Evolutionary conservation across 2,113 vertebrate species (phyloP).

Genomic region (Patagioenas fasciata): DNA sequence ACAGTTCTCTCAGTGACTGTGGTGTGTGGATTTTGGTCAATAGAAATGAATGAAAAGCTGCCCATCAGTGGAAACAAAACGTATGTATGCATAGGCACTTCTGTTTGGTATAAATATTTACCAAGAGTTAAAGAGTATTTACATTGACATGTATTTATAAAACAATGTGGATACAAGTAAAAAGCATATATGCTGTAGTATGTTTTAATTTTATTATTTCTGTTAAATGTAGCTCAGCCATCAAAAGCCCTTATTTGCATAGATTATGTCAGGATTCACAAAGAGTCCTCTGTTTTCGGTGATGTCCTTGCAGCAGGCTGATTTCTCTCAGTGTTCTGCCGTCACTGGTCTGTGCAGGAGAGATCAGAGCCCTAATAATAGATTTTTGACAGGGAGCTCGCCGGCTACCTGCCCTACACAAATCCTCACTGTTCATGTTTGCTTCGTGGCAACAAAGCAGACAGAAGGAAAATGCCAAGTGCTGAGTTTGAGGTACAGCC

Average conservation of each 20-base stretch:
- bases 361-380: constrained; percentile 86
- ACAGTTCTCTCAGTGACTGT: constrained; percentile 3
- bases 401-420: constrained; percentile 82
- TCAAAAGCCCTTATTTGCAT: constrained; percentile 72
- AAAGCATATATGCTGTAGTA: constrained; percentile 20
- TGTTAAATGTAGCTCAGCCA: constrained; percentile 60
- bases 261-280: constrained; percentile 69
- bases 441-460: constrained; percentile 82
- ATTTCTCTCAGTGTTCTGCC: constrained; percentile 61
- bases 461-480: constrained; percentile 85
- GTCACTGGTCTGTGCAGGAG: constrained; percentile 67
- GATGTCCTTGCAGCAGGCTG: constrained; percentile 49
- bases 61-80: not conserved
- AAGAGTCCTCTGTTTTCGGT: constrained; percentile 56
- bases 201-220: constrained; percentile 70
- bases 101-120: constrained; percentile 54
- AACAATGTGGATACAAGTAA: constrained; percentile 7
- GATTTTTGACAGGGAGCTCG: constrained; percentile 82
- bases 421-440: constrained; percentile 81
- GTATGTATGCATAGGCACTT: constrained; percentile 11
- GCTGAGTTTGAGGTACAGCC: constrained; percentile 78
- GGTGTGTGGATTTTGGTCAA: constrained; percentile 39
- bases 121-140: constrained; percentile 25
- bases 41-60: constrained; percentile 23
- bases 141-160: constrained; percentile 43